phyloP scores from a whole-genome alignment of 2,888 invertebrate genomes.

The Hypolimnas misippus region DNA sequence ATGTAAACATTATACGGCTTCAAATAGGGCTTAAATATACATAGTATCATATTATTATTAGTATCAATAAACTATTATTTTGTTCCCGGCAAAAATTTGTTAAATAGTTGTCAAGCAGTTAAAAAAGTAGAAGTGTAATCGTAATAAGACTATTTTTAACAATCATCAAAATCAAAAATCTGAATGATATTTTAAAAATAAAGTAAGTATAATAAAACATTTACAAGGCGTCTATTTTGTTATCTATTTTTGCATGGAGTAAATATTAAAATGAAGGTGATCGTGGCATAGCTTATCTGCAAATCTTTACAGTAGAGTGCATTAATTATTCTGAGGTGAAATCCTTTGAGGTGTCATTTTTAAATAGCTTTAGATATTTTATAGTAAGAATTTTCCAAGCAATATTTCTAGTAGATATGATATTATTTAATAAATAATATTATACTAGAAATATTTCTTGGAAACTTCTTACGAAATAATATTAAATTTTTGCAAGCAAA shows the following conservation, averaged over 20 bases:
- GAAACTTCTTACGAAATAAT: no score
- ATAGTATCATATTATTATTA: no score
- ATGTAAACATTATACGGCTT: background rate
- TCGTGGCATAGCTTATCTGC: conserved; percentile 19
- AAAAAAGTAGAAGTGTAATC: no score
- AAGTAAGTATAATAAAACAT: background rate
- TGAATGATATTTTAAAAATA: background rate
- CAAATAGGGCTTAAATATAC: no score
- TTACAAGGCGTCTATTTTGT: background rate
- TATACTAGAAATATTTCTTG: no score
- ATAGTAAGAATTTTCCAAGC: conserved; percentile 2
- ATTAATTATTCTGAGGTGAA: conserved; percentile 24
- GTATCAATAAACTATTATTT: no score
- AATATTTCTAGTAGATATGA: background rate
- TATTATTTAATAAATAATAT: no score
- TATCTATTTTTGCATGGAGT: conserved; percentile 12
- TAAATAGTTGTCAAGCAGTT: no score
- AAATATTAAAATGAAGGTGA: conserved; percentile 22
- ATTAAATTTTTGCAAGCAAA: no score
- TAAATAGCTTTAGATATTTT: conserved; percentile 25
- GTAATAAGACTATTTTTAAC: no score
- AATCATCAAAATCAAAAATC: no score
- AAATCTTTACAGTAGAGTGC: conserved; percentile 20
- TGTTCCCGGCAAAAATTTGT: no score
- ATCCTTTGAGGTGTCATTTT: conserved; percentile 24